phyloP scores from a whole-genome alignment of 2,113 vertebrate genomes.

The Arenaria interpres region DNA sequence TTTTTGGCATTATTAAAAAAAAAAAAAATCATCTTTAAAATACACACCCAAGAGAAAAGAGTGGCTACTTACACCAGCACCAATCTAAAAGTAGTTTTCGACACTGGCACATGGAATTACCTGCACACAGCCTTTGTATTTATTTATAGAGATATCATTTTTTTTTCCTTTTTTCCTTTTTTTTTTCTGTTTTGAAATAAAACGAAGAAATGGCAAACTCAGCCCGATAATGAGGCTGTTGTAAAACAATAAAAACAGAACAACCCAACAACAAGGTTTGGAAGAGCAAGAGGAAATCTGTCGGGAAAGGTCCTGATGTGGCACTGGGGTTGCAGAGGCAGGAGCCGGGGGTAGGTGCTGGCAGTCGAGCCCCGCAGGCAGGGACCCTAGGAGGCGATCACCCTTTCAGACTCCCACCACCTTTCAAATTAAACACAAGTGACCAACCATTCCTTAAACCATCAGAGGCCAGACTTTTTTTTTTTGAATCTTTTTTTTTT shows the following conservation, averaged over 20 bases:
- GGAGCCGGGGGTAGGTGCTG: background rate
- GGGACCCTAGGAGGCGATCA: background rate
- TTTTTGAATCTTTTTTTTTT: background rate
- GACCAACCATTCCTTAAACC: conserved; percentile 67
- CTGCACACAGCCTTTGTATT: conserved; percentile 71
- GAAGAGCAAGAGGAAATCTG: conserved; percentile 60
- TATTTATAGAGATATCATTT: conserved; percentile 36
- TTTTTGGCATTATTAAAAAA: conserved; percentile 82
- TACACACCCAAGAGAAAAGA: conserved; percentile 79
- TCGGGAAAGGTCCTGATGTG: conserved; percentile 54
- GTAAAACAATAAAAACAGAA: background rate
- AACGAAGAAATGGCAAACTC: conserved; percentile 60
- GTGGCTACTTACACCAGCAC: conserved; percentile 82
- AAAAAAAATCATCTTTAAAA: conserved; percentile 68
- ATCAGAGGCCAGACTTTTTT: conserved; percentile 53
- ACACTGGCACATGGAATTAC: conserved; percentile 81
- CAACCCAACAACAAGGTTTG: background rate
- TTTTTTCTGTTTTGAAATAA: conserved; percentile 51
- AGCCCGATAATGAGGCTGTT: conserved; percentile 41
- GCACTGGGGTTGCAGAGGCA: conserved; percentile 13
- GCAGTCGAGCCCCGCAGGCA: background rate
- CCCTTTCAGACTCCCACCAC: conserved; percentile 1
- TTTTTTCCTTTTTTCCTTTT: background rate
- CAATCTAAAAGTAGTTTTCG: conserved; percentile 75
- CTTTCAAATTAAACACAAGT: background rate